phyloP scores from a whole-genome alignment of 1,140 invertebrate species.

The Drosophila lacertosa region DNA sequence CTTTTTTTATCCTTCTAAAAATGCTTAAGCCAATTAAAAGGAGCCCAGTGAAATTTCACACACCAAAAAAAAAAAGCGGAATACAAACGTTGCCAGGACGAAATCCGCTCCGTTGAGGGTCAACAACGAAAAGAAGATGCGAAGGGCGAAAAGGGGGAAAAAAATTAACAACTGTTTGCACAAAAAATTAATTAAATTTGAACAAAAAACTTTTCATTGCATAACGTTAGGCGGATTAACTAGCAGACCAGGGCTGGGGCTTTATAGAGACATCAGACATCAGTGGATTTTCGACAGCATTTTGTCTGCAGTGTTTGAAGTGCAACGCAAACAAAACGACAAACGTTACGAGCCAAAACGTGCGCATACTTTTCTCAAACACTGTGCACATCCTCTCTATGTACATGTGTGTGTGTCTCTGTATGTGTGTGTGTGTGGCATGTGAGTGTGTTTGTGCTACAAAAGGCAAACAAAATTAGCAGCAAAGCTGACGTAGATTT shows the following conservation, averaged over 20 bases:
- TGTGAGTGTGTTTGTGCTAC: slow-evolving; percentile 25
- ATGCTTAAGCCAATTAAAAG: slow-evolving; percentile 62
- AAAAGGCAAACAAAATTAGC: slow-evolving; percentile 72
- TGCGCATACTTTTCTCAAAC: slow-evolving; percentile 62
- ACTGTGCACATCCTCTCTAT: slow-evolving; percentile 46
- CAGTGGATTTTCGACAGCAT: slow-evolving; percentile 64
- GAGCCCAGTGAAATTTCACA: slow-evolving; percentile 18
- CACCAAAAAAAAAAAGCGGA: background rate
- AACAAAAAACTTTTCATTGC: slow-evolving; percentile 60
- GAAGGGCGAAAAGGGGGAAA: background rate
- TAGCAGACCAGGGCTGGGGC: background rate
- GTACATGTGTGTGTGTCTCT: slow-evolving; percentile 3
- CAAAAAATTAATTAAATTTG: slow-evolving; percentile 77
- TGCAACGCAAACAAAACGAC: slow-evolving; percentile 64
- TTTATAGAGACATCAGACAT: slow-evolving; percentile 67
- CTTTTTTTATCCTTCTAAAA: background rate
- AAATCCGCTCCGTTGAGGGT: slow-evolving; percentile 1
- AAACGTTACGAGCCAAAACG: slow-evolving; percentile 36
- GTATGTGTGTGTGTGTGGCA: slow-evolving; percentile 34
- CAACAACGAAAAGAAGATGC: background rate
- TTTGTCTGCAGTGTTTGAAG: slow-evolving; percentile 77
- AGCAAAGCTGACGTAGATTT: slow-evolving; percentile 74
- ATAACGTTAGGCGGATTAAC: slow-evolving; percentile 74
- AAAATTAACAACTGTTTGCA: slow-evolving; percentile 70
- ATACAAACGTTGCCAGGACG: slow-evolving; percentile 31